Conservation (phyloP, 2,888 invertebrate genomes). For the Apoderus coryli region DNA sequence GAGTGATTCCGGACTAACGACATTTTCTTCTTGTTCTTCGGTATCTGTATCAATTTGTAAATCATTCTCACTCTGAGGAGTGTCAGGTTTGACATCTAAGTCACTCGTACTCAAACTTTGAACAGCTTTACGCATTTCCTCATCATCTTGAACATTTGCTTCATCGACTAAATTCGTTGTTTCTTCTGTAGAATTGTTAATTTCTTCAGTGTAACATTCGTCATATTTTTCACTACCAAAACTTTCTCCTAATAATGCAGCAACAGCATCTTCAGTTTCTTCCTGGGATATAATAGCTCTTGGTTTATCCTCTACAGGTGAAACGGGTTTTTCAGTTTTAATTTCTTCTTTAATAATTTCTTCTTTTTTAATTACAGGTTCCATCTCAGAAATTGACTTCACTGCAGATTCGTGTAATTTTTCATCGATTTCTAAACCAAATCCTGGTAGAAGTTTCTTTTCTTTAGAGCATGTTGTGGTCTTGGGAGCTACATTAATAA, state of each 20-base stretch:
- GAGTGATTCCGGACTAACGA: constrained; percentile 33
- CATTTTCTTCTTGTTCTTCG: constrained; percentile 53
- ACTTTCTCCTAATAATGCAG: constrained; percentile 73
- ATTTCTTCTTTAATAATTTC: constrained; percentile 24
- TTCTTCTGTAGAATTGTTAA: constrained; percentile 24
- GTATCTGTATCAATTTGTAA: constrained; percentile 76
- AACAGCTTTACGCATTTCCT: constrained; percentile 73
- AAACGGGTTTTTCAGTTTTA: constrained; percentile 29
- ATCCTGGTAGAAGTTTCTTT: constrained; percentile 49
- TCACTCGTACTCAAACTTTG: constrained; percentile 59
- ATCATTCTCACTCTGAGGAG: constrained; percentile 72
- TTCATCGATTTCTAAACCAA: constrained; percentile 50
- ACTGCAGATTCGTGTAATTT: constrained; percentile 66
- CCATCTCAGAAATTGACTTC: constrained; percentile 56
- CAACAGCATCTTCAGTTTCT: constrained; percentile 85
- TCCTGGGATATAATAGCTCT: constrained; percentile 78
- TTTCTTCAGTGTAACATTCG: constrained; percentile 38
- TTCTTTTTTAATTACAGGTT: constrained; percentile 23
- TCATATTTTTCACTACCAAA: constrained; percentile 54
- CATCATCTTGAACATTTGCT: constrained; percentile 67
- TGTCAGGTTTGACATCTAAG: constrained; percentile 61
- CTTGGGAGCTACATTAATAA: constrained; percentile 39
- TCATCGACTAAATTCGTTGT: constrained; percentile 43
- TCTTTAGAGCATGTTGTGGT: constrained; percentile 36
- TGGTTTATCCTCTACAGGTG: constrained; percentile 54